Base-by-base conservation (phyloP, 37 sponge, comb jelly and placozoan genomes). In the Axinella damicornis region DNA sequence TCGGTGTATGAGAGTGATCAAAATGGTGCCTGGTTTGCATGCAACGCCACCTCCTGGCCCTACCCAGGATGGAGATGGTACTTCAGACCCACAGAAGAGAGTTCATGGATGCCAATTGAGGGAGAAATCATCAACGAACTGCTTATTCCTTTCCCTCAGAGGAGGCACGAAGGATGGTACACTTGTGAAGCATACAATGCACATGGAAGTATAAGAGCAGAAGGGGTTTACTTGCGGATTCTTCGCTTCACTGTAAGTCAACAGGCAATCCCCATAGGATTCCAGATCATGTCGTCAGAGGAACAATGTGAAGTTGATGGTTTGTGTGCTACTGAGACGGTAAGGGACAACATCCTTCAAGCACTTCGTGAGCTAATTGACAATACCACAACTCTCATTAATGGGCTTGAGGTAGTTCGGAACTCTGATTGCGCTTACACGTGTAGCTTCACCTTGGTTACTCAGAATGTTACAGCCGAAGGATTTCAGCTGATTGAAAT, bases 21-120 rank as follows among this genome's bases (percentile, higher is more conserved):
- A 27, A 83, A 74, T 74, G 84, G 84, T 38, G 84, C 72, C 5
- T 59, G 28, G 52, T 83, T 74, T 74, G 38, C 59, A 13, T 82
- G 73, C 38, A 82, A 71, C 59, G 83, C 83, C n/a, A 59, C 64
- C 57, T 61, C 74, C 25, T 38, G 39, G 0, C 84, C 84, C 2
- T 37, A 21, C 38, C 75, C 84, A 40, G 62, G 72, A 4, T 83
- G 62, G 64, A 58, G 46, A 65, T 83, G 84, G 84, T 74, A 74
- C 65, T 74, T 25, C 41, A 52, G 65, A 55, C 20, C 68, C 5
- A 19, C 4, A 21, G 31, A 37, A n/a, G 53, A 9, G 16, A 22
- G 1, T 2, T n/a, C n/a, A n/a, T 83, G 75, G 75, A 60, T 38
- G 65, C 53, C 27, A 30, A 62, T 83, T 24, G 64, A 22, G 31